Evolutionary conservation across 2,113 vertebrate genomes (phyloP).

Genomic region (Megaceryle maxima): DNA sequence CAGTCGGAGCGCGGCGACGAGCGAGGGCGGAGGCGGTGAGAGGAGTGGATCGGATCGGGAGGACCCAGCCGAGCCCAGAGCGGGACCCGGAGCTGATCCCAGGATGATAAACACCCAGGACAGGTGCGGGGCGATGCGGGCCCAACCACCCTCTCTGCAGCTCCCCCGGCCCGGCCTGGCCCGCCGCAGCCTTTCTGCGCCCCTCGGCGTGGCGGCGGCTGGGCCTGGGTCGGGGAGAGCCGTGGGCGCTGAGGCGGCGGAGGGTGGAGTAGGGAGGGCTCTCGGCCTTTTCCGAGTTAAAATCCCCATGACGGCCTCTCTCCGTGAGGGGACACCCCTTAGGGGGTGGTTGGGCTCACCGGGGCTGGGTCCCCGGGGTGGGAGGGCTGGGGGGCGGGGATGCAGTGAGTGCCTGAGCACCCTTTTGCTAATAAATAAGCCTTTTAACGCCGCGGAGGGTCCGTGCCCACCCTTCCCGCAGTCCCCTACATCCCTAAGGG

Average conservation of each 20-base stretch:
- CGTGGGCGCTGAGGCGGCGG: background rate
- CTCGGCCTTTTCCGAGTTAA: too few relatives aligned
- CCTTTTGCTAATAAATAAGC: background rate
- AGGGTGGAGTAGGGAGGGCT: background rate
- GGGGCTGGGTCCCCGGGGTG: background rate
- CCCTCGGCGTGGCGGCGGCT: background rate
- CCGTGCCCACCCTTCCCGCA: background rate
- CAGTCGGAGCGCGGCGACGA: slow-evolving; percentile 38
- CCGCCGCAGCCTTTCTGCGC: background rate
- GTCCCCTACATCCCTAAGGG: background rate
- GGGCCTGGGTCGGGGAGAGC: background rate
- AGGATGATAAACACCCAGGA: slow-evolving; percentile 71
- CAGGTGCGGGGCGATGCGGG: background rate
- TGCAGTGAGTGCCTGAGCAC: background rate
- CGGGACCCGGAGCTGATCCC: slow-evolving; percentile 35
- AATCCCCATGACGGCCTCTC: background rate
- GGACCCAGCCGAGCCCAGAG: background rate
- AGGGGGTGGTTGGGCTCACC: background rate
- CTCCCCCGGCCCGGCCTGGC: background rate
- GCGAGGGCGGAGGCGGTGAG: background rate
- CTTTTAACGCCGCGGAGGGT: too few relatives aligned
- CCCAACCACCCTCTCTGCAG: background rate
- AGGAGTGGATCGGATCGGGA: too few relatives aligned
- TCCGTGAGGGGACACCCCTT: background rate
- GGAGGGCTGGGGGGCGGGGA: too few relatives aligned